Base-by-base conservation (phyloP, 2,888 invertebrate genomes). In the Cantharis nigra region DNA sequence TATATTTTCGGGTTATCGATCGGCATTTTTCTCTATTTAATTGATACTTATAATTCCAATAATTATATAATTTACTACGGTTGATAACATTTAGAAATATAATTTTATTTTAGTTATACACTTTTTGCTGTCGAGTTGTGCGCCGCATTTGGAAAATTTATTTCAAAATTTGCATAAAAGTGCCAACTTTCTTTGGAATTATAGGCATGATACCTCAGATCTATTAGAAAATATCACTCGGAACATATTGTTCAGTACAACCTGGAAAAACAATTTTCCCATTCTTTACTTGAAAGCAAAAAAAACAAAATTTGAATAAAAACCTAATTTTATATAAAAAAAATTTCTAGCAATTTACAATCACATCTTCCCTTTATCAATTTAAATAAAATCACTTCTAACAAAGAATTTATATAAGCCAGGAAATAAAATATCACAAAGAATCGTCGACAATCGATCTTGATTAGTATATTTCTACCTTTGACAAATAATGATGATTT, bases 1-100 rank as follows among this genome's bases (percentile, higher is more conserved):
- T 67, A 67, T 67, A 67, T 67, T 67, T 67, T 67, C 7, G 65
- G 65, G 65, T 67, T 67, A 67, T 67, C 65, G 20, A 67, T 67
- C 10, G 23, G n/a, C 13, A 67, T 67, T 49, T 49, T 49, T 49
- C 5, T 7, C n/a, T n/a, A 5, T 7, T 49, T 49, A n/a, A 49
- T 49, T 49, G n/a, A 5, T 49, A n/a, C 49, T 49, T n/a, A 49
- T 49, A 49, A 30, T 33, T 33, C 33, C 33, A 33, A 33, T 33
- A 33, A 49, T 49, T 49, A 49, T n/a, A 49, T 49, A 49, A 49
- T 49, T n/a, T n/a, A 49, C 2, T 49, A 49, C 49, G 49, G 7
- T n/a, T n/a, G 49, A n/a, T n/a, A 49, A n/a, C 4, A 49, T 49
- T 49, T n/a, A n/a, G 49, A 49, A 11, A 49, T 49, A 11, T 5